A percentile compares a stretch with the other conserved stretches of the same genome.
Conservation (phyloP, 2,888 invertebrate species). For the Cheilosia vulpina region DNA sequence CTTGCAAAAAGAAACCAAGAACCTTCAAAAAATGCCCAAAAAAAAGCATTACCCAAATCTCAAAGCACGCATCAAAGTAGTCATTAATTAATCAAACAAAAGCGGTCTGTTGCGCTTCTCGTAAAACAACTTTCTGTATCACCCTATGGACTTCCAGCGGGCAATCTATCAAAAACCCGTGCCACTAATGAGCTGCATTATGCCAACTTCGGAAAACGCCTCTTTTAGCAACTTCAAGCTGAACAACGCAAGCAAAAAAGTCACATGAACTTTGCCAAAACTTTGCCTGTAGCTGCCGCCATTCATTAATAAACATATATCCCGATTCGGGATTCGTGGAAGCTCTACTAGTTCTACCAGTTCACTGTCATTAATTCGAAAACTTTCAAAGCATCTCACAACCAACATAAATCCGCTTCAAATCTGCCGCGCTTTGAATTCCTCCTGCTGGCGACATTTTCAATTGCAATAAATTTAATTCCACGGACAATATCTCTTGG, state of each 20-base stretch:
- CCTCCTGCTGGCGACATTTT: constrained; percentile 59
- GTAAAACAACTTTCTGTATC: too few species aligned
- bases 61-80: too few species aligned
- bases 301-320: constrained; percentile 20
- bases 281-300: background rate
- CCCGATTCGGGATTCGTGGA: background rate
- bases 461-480: constrained; percentile 74
- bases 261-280: constrained; percentile 4
- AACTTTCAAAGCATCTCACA: constrained; percentile 51
- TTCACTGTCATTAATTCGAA: constrained; percentile 39
- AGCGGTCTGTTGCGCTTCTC: too few species aligned
- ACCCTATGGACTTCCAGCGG: background rate
- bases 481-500: constrained; percentile 67
- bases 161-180: background rate
- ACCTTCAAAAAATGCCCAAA: too few species aligned
- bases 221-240: background rate
- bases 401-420: constrained; percentile 69
- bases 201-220: background rate
- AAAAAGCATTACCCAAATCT: too few species aligned
- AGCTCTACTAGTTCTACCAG: background rate
- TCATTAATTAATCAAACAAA: too few species aligned
- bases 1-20: too few species aligned
- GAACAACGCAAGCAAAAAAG: background rate
- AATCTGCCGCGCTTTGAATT: constrained; percentile 63
- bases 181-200: background rate